Conservation (phyloP, 2,797 vertebrate species). For the Prunella strophiata region DNA sequence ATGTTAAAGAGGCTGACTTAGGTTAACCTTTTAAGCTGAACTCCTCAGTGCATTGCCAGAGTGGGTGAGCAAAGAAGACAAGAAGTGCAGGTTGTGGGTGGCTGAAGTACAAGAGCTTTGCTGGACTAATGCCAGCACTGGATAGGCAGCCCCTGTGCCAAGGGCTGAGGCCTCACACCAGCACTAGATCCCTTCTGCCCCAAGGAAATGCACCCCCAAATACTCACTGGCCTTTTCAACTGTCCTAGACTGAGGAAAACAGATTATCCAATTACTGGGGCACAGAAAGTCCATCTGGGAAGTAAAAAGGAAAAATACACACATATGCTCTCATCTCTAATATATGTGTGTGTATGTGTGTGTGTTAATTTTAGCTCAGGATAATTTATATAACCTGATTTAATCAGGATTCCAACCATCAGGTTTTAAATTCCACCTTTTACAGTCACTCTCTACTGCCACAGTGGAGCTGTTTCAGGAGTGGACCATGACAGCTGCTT, state of each 20-base stretch:
- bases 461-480: background rate
- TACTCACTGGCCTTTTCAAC: background rate
- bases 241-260: background rate
- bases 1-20: background rate
- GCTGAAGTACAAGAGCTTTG: background rate
- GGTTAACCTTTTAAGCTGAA: background rate
- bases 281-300: background rate
- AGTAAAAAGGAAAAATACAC: background rate
- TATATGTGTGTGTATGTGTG: background rate
- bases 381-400: conserved; percentile 1
- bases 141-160: background rate
- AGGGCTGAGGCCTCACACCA: background rate
- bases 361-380: conserved; percentile 10
- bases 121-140: background rate
- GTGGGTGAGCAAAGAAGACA: background rate
- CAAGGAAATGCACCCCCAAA: background rate
- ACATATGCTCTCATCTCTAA: background rate
- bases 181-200: background rate
- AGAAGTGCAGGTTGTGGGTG: background rate
- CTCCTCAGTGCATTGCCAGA: background rate
- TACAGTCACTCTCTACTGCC: background rate
- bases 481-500: conserved; percentile 15
- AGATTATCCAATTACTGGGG: conserved; percentile 7
- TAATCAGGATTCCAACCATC: background rate
- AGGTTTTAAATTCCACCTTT: conserved; percentile 25